A percentile compares a stretch with the other conserved stretches of the same genome.
Evolutionary conservation across 2,888 invertebrate species (phyloP).

Genomic region (Diplolepis rosae): DNA sequence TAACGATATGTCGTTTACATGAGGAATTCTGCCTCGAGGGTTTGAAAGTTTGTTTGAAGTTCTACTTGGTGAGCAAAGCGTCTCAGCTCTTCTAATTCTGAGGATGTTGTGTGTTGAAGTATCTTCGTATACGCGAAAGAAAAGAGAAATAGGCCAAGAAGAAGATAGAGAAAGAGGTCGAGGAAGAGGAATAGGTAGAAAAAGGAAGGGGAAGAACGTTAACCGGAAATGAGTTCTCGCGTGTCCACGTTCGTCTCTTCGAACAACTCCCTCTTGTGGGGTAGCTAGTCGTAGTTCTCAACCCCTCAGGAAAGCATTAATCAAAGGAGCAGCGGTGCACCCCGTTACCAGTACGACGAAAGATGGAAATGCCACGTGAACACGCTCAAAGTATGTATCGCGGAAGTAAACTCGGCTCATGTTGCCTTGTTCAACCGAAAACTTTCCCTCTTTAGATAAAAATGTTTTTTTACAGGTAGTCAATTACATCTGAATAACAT

Average conservation of each 20-base stretch:
- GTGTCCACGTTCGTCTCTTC: conserved; percentile 60
- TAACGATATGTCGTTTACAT: conserved; percentile 61
- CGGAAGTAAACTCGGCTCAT: conserved; percentile 45
- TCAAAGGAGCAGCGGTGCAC: conserved; percentile 62
- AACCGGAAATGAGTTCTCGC: conserved; percentile 68
- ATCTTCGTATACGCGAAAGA: conserved; percentile 22
- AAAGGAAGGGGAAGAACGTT: conserved; percentile 37
- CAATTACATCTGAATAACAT: background rate
- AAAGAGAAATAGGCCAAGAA: conserved; percentile 24
- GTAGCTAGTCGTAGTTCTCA: conserved; percentile 47
- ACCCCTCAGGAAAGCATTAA: conserved; percentile 62
- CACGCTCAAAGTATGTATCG: conserved; percentile 51
- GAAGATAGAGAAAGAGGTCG: conserved; percentile 23
- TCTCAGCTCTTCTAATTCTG: conserved; percentile 25
- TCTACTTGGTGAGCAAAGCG: conserved; percentile 44
- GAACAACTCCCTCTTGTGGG: conserved; percentile 44
- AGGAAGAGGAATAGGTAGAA: conserved; percentile 34
- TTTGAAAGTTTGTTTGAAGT: conserved; percentile 58
- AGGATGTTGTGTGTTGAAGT: background rate
- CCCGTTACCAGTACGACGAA: conserved; percentile 59
- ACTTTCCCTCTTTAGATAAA: conserved; percentile 33
- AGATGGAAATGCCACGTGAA: conserved; percentile 53
- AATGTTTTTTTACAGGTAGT: background rate
- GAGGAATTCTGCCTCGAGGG: conserved; percentile 55
- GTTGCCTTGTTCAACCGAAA: conserved; percentile 37